These are phyloP conservation scores for Lithobates sylvaticus DNA, from an alignment of 2,797 vertebrate genomes.

Conservation along the genomic window DNA sequence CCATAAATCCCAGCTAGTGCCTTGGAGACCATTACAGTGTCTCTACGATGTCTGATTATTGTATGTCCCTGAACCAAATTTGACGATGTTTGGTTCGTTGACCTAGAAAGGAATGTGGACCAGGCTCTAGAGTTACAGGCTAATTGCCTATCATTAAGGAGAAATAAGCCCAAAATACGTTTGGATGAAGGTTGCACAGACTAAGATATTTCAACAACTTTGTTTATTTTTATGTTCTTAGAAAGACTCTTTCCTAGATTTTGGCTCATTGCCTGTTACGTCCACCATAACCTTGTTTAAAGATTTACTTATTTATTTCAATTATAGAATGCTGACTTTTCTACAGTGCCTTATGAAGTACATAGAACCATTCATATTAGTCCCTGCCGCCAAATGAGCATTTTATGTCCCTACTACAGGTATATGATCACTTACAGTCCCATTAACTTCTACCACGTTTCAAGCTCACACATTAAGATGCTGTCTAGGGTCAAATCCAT, in stretches of 20 bases:
- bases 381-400: too few relatives aligned
- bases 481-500: too few relatives aligned
- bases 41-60: constrained; percentile 15
- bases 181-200: constrained; percentile 31
- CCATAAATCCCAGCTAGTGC: constrained; percentile 16
- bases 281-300: constrained; percentile 20
- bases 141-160: constrained; percentile 56
- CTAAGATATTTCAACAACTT: constrained; percentile 50
- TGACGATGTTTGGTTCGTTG: constrained; percentile 54
- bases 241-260: constrained; percentile 36
- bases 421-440: too few relatives aligned
- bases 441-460: too few relatives aligned
- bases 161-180: constrained; percentile 40
- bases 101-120: constrained; percentile 53
- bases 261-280: constrained; percentile 5
- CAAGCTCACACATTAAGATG: too few relatives aligned
- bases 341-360: too few relatives aligned
- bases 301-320: neutral
- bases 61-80: constrained; percentile 45
- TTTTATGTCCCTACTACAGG: too few relatives aligned
- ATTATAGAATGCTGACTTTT: too few relatives aligned
- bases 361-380: too few relatives aligned
- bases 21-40: constrained; percentile 27
- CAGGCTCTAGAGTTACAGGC: constrained; percentile 51
- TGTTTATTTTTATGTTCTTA: constrained; percentile 48